These are phyloP conservation scores for Leptopilina boulardi DNA, from an alignment of 1,140 invertebrate genomes.

Conservation along the genomic window DNA sequence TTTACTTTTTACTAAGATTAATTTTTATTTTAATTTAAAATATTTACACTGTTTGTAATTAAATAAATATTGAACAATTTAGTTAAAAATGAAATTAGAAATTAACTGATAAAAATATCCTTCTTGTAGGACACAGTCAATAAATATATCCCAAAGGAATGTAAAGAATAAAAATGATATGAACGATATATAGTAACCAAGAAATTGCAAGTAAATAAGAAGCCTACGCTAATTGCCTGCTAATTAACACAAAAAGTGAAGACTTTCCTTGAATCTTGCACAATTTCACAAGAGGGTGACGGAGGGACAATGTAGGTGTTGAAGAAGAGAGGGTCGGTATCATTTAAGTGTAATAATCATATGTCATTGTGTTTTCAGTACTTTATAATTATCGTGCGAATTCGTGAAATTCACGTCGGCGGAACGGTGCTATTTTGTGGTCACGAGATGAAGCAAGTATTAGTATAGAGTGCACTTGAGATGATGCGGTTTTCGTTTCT, in stretches of 20 bases:
- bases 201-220: constrained; percentile 23
- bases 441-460: constrained; percentile 54
- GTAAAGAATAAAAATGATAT: background rate
- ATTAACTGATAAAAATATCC: no score
- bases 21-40: no score
- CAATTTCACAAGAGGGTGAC: constrained; percentile 43
- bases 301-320: background rate
- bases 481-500: constrained; percentile 48
- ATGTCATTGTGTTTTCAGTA: constrained; percentile 52
- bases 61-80: no score
- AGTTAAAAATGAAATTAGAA: no score
- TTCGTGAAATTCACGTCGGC: constrained; percentile 59
- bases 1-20: no score
- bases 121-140: no score
- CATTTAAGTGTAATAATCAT: constrained; percentile 62
- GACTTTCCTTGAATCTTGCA: constrained; percentile 51
- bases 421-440: constrained; percentile 51
- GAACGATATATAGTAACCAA: background rate
- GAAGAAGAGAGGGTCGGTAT: constrained; percentile 43
- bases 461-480: constrained; percentile 56
- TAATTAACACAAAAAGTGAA: constrained; percentile 55
- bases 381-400: constrained; percentile 60
- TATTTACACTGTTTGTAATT: no score
- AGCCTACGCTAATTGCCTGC: constrained; percentile 50
- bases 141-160: no score